These are phyloP conservation scores for Calephelis virginiensis DNA, from an alignment of 1,140 invertebrate genomes.

Conservation along the genomic window DNA sequence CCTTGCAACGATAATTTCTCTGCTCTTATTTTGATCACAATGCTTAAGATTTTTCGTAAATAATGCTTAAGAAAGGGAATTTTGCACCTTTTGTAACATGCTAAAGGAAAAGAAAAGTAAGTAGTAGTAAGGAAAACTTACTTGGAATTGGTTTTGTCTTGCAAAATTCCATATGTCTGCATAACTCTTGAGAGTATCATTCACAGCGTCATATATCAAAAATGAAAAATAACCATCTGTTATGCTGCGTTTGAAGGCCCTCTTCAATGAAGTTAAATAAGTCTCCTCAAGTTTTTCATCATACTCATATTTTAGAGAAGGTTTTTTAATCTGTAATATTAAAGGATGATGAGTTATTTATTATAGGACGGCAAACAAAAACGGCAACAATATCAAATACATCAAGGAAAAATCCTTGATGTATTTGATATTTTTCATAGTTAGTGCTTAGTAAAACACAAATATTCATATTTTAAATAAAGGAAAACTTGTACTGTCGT, in stretches of 20 bases:
- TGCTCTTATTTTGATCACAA: too few species aligned
- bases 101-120: too few species aligned
- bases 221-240: constrained; percentile 95
- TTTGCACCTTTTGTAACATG: too few species aligned
- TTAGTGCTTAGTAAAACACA: too few species aligned
- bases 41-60: neutral
- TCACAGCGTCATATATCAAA: constrained; percentile 93
- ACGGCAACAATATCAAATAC: too few species aligned
- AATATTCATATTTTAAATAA: too few species aligned
- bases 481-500: too few species aligned
- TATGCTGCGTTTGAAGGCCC: constrained; percentile 95
- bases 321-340: constrained; percentile 79
- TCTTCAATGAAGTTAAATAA: constrained; percentile 90
- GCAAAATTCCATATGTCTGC: constrained; percentile 94
- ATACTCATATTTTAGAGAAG: constrained; percentile 94
- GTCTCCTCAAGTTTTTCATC: constrained; percentile 90
- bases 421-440: too few species aligned
- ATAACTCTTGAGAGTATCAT: constrained; percentile 89
- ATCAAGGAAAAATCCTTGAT: too few species aligned
- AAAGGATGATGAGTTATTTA: neutral
- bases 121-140: constrained; percentile 63
- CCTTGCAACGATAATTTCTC: neutral
- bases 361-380: too few species aligned
- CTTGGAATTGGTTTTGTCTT: constrained; percentile 93
- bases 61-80: too few species aligned